Conservation (phyloP, 2,113 vertebrate genomes). For the Lepus europaeus region DNA sequence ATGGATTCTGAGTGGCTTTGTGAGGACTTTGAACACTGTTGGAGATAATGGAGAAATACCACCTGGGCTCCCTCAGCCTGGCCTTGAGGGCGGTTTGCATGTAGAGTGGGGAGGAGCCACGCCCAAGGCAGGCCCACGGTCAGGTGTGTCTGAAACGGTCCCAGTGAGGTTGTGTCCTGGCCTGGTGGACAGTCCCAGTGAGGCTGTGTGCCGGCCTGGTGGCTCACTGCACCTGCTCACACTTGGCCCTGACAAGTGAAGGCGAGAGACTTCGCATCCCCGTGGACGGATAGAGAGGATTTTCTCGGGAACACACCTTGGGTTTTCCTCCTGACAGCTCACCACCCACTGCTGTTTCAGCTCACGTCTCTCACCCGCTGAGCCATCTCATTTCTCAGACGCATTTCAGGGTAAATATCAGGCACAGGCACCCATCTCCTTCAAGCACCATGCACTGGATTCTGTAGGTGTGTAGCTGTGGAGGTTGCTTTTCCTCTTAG, state of each 20-base stretch:
- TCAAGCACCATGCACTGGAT: background rate
- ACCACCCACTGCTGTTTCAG: background rate
- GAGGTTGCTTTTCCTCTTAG: background rate
- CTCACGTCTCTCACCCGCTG: background rate
- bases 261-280: background rate
- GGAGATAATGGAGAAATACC: background rate
- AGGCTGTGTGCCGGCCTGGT: no score
- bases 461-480: background rate
- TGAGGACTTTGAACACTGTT: background rate
- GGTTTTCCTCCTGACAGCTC: background rate
- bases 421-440: background rate
- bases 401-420: constrained; percentile 44
- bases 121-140: fast-evolving
- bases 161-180: background rate
- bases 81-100: background rate
- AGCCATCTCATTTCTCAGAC: background rate
- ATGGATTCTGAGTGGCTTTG: background rate
- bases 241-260: no score
- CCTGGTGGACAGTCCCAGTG: no score
- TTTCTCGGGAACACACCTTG: background rate
- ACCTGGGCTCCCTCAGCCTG: background rate
- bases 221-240: no score
- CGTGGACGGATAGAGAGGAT: background rate
- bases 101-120: background rate
- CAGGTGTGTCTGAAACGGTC: background rate